Conservation (phyloP, 2,888 invertebrate species). For the Ectemnius cavifrons region DNA sequence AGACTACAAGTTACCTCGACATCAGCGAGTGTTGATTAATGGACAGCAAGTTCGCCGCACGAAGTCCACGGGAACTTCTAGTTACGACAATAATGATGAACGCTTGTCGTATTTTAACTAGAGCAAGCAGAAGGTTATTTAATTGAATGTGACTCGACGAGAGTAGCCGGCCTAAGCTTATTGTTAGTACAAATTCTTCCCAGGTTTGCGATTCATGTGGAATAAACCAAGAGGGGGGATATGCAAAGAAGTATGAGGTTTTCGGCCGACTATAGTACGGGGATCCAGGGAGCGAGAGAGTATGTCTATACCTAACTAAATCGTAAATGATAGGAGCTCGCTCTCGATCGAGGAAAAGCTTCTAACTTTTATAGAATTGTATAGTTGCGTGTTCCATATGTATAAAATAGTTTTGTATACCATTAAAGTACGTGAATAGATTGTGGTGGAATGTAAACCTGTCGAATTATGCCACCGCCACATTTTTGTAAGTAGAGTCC, state of each 20-base stretch:
- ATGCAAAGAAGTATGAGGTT: neutral
- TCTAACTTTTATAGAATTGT: slow-evolving; percentile 61
- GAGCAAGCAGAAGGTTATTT: slow-evolving; percentile 16
- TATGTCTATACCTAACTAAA: neutral
- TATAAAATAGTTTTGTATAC: slow-evolving; percentile 62
- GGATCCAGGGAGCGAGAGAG: neutral
- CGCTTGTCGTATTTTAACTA: slow-evolving; percentile 34
- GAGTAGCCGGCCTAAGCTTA: slow-evolving; percentile 59
- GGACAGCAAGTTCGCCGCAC: slow-evolving; percentile 30
- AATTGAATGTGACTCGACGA: slow-evolving; percentile 15
- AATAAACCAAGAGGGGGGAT: slow-evolving; percentile 1
- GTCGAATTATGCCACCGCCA: slow-evolving; percentile 33
- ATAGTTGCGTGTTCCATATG: slow-evolving; percentile 61
- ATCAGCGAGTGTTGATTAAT: neutral
- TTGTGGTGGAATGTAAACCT: slow-evolving; percentile 40
- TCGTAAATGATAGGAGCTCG: slow-evolving; percentile 34
- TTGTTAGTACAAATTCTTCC: slow-evolving; percentile 60
- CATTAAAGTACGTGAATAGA: slow-evolving; percentile 39
- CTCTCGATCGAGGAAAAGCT: slow-evolving; percentile 56
- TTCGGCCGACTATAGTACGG: neutral
- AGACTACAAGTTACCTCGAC: neutral
- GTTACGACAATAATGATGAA: slow-evolving; percentile 59
- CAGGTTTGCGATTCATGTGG: slow-evolving; percentile 14
- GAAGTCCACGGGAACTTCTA: slow-evolving; percentile 58
- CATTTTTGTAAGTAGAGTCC: slow-evolving; percentile 57